phyloP scores from a whole-genome alignment of 2,797 vertebrate genomes.

The Vespertilio murinus region DNA sequence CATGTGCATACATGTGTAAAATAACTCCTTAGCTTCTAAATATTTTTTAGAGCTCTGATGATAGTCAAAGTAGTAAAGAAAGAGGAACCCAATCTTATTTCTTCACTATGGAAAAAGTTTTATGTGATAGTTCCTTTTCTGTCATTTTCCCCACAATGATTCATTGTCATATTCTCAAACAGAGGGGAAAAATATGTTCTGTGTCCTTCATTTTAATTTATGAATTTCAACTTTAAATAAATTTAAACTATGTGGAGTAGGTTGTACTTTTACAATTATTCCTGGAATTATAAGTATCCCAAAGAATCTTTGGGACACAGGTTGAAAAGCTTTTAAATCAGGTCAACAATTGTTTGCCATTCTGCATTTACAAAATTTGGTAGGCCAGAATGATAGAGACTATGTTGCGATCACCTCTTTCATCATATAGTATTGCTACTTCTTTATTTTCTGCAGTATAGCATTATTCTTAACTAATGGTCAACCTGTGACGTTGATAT shows the following conservation, averaged over 20 bases:
- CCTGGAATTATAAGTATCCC: not conserved
- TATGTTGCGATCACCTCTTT: not conserved
- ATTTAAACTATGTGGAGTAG: not conserved
- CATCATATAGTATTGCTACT: not conserved
- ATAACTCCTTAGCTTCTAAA: not conserved
- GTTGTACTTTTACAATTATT: slow-evolving; percentile 34
- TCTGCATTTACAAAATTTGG: not conserved
- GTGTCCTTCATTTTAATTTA: slow-evolving; percentile 27
- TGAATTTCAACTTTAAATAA: slow-evolving; percentile 4
- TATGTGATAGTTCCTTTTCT: slow-evolving; percentile 19
- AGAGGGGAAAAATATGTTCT: not conserved
- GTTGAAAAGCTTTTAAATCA: slow-evolving; percentile 1
- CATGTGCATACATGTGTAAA: not conserved
- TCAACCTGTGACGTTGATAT: not conserved
- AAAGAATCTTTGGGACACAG: not conserved
- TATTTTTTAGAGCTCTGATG: not conserved
- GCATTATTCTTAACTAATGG: not conserved
- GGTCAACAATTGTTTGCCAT: not conserved
- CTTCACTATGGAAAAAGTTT: not conserved
- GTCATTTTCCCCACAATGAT: slow-evolving; percentile 4
- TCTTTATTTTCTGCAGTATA: not conserved
- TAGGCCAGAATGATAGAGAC: not conserved
- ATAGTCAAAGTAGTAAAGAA: not conserved
- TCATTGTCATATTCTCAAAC: slow-evolving; percentile 36
- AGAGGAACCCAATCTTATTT: not conserved